phyloP scores from a whole-genome alignment of 1,140 invertebrate genomes.

The Drosophila sulfurigaster region DNA sequence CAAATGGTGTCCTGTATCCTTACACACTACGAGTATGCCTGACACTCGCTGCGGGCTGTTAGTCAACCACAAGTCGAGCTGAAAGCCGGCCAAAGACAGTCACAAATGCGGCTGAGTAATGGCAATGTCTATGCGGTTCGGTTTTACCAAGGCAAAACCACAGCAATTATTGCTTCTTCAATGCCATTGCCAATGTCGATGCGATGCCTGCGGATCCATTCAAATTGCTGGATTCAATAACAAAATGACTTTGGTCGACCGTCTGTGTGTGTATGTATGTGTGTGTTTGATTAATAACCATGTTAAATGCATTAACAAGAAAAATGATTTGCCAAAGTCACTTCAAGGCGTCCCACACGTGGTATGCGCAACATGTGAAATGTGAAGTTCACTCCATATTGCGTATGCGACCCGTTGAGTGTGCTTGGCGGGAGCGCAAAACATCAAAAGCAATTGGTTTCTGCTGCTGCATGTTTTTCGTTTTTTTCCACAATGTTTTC shows the following conservation, averaged over 20 bases:
- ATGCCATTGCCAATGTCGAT: constrained; percentile 50
- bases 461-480: constrained; percentile 30
- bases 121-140: constrained; percentile 41
- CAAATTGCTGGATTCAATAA: constrained; percentile 77
- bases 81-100: constrained; percentile 22
- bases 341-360: constrained; percentile 34
- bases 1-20: constrained; percentile 31
- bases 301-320: constrained; percentile 69
- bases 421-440: constrained; percentile 1
- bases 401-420: constrained; percentile 36
- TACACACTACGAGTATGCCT: background rate
- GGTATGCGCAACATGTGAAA: constrained; percentile 66
- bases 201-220: constrained; percentile 58
- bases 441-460: constrained; percentile 66
- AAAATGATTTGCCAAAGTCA: constrained; percentile 67
- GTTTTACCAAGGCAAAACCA: constrained; percentile 52
- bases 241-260: constrained; percentile 47
- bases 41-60: constrained; percentile 43
- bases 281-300: constrained; percentile 72
- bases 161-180: constrained; percentile 73
- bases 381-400: background rate
- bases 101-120: constrained; percentile 68
- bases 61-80: constrained; percentile 37
- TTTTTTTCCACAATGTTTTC: constrained; percentile 7
- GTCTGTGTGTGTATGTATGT: constrained; percentile 7